Evolutionary conservation across 2,113 vertebrate species (phyloP).

Genomic region (Willisornis vidua): DNA sequence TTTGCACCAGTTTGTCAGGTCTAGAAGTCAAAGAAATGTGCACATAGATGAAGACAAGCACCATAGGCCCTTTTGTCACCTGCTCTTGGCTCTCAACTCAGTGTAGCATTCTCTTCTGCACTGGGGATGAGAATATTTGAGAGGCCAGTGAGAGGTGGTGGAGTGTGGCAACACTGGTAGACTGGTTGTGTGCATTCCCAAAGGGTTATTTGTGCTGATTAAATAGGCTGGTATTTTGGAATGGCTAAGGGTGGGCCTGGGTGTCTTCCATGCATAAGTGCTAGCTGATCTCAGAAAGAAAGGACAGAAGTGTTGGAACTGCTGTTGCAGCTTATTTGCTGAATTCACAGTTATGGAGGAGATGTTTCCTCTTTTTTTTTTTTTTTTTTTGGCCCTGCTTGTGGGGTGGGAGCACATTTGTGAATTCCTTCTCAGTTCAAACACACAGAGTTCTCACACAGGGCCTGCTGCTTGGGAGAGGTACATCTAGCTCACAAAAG

Average conservation of each 20-base stretch:
- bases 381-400: not conserved
- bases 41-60: not conserved
- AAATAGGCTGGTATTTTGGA: not conserved
- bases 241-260: not conserved
- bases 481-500: not conserved
- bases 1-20: not conserved
- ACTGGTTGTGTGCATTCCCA: not conserved
- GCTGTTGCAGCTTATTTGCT: not conserved
- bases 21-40: not conserved
- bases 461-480: not conserved
- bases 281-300: conserved; percentile 1
- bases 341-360: not conserved
- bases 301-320: not conserved
- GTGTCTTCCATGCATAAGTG: not conserved
- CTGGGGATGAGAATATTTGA: not conserved
- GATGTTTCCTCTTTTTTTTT: not conserved
- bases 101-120: not conserved
- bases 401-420: not conserved
- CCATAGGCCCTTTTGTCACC: not conserved
- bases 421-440: not conserved
- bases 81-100: not conserved
- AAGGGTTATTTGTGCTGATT: not conserved
- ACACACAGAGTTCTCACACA: fast-evolving
- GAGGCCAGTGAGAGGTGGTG: not conserved
- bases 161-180: not conserved